Conservation (phyloP, 2,888 invertebrate species). For the Drosophila meridiana region DNA sequence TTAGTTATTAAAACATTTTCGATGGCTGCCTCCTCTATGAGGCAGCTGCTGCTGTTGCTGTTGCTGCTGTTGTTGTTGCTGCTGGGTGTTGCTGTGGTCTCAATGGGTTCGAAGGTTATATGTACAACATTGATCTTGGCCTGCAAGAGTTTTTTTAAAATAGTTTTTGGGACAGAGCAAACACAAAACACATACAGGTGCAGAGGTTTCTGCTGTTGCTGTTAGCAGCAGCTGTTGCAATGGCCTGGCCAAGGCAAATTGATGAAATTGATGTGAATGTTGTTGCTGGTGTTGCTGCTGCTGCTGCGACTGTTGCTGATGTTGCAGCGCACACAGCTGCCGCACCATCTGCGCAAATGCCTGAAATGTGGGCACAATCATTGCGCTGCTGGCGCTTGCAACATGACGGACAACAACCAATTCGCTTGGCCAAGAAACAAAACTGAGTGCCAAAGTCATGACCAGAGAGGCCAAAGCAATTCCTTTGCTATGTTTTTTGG, state of each 20-base stretch:
- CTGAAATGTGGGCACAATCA: constrained; percentile 80
- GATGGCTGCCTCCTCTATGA: constrained; percentile 38
- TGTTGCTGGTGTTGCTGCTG: constrained; percentile 50
- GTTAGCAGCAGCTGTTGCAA: constrained; percentile 41
- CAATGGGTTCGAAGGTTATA: constrained; percentile 83
- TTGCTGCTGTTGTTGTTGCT: constrained; percentile 32
- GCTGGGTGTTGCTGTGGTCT: constrained; percentile 40
- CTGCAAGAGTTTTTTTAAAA: constrained; percentile 71
- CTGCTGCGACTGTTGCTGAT: constrained; percentile 45
- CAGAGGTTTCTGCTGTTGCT: constrained; percentile 31
- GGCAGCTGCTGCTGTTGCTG: constrained; percentile 24
- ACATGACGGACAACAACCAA: constrained; percentile 31
- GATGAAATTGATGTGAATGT: constrained; percentile 34
- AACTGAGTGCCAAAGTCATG: constrained; percentile 73
- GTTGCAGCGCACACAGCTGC: constrained; percentile 67
- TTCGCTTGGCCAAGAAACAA: constrained; percentile 44
- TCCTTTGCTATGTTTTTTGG: constrained; percentile 6
- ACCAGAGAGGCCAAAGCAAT: constrained; percentile 57
- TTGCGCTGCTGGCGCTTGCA: constrained; percentile 38
- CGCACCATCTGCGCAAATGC: constrained; percentile 69
- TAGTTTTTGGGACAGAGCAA: background rate
- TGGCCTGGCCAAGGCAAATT: constrained; percentile 24
- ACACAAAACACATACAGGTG: constrained; percentile 49
- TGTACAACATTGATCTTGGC: constrained; percentile 84
- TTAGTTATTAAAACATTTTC: constrained; percentile 66